Base-by-base conservation (phyloP, 2,888 invertebrate genomes). In the Lithosia quadra region DNA sequence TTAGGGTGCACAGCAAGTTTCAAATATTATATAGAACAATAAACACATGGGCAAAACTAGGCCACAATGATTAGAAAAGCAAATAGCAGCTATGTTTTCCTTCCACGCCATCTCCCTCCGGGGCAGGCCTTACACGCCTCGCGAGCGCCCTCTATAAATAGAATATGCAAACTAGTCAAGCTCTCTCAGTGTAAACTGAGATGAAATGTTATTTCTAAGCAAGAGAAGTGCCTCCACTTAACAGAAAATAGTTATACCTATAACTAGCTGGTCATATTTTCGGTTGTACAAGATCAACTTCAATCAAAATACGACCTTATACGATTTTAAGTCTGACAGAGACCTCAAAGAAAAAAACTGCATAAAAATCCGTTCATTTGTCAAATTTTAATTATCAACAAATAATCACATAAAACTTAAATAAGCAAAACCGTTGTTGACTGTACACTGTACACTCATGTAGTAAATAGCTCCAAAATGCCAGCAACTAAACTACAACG, bases 401-500 rank as follows among this genome's bases (percentile, higher is more conserved):
- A n/a, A n/a, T n/a, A n/a, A n/a, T n/a, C n/a, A n/a, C n/a, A n/a
- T n/a, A n/a, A n/a, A n/a, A n/a, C n/a, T n/a, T n/a, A n/a, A n/a
- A n/a, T n/a, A n/a, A n/a, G n/a, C n/a, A n/a, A n/a, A n/a, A n/a
- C n/a, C n/a, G n/a, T n/a, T n/a, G n/a, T n/a, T n/a, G n/a, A n/a
- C n/a, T n/a, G n/a, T n/a, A 1, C 22, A 59, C 21, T 21, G 21
- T 21, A 21, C 34, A 22, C 34, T 22, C 15, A 15, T 34, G 9
- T 18, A 36, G 5, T 36, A 59, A 21, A 60, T 18, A 60, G 9
- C 60, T 39, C 39, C 18, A 18, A 39, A 60, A 60, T 60, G 39
- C 22, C 60, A 60, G 60, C 60, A 60, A 60, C 60, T 39, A 22
- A 60, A 24, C 24, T 60, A 24, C 60, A 39, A 22, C 4, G 36